Conservation (phyloP, 2,888 invertebrate genomes). For the Epinotia nisella region DNA sequence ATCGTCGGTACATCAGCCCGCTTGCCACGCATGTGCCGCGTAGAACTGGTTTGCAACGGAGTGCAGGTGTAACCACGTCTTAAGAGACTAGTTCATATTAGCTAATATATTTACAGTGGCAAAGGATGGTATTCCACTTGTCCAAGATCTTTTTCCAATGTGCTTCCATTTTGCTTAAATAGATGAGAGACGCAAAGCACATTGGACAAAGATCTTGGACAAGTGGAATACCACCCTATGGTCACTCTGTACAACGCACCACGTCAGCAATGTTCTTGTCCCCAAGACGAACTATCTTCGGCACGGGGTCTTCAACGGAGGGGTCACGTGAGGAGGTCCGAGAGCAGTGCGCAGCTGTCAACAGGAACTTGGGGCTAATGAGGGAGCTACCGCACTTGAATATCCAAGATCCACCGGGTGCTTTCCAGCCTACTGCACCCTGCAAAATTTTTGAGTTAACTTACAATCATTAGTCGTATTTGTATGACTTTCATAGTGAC, state of each 20-base stretch:
- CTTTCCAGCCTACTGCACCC: slow-evolving; percentile 62
- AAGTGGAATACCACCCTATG: no score
- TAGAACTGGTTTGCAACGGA: no score
- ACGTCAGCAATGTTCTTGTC: slow-evolving; percentile 54
- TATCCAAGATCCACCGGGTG: slow-evolving; percentile 52
- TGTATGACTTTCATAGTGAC: no score
- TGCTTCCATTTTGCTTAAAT: no score
- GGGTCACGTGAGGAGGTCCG: slow-evolving; percentile 49
- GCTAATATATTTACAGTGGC: background rate
- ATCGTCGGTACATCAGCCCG: no score
- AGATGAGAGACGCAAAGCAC: no score
- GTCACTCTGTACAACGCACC: slow-evolving; percentile 46
- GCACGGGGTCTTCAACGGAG: slow-evolving; percentile 48
- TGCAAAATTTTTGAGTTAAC: slow-evolving; percentile 30
- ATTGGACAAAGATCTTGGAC: no score
- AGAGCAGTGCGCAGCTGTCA: slow-evolving; percentile 88
- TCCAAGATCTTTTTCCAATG: no score
- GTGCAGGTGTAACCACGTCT: no score
- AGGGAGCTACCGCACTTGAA: slow-evolving; percentile 86
- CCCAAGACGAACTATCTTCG: slow-evolving; percentile 61
- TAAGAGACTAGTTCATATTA: no score
- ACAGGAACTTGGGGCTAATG: slow-evolving; percentile 84
- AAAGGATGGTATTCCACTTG: no score
- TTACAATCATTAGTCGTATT: background rate
- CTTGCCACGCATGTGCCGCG: no score